Base-by-base conservation (phyloP, 2,888 invertebrate species). In the Leptura quadrifasciata region DNA sequence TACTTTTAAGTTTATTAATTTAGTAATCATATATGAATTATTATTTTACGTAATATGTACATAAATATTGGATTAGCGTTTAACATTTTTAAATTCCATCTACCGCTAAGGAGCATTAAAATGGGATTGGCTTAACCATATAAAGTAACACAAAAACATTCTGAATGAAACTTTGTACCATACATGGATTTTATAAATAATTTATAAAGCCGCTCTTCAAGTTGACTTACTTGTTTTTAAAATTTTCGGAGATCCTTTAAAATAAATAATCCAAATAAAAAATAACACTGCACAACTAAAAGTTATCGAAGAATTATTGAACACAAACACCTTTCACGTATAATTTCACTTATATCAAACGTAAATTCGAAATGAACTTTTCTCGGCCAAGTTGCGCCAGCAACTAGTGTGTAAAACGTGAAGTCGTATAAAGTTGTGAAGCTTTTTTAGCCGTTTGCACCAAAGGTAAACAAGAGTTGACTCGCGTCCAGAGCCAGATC, bases 391-490 rank as follows among this genome's bases (percentile, higher is more conserved):
- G 84, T 84, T 84, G 81, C 84, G 81, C 74, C 80, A 85, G 85
- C 86, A 86, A 86, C 86, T 86, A 82, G 86, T 86, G 84, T 84
- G 83, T 82, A 80, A 82, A 83, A 76, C 79, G 82, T 80, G 78
- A 79, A 78, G 77, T 72, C 76, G 55, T 68, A 70, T 70, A 75
- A 74, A 76, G 76, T 76, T 74, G 60, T 72, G 76, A 47, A 63
- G 69, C 57, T 79, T 74, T 68, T 60, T 60, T 20, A 39, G 77
- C 58, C 77, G 63, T 73, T 82, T 82, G 79, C 80, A 81, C 82
- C 79, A 79, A 61, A 52, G 63, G 71, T 69, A 69, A 69, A 69
- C 69, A 69, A 12, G 21, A 24, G 21, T 57, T 20, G 68, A 0
- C 35, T 70, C 78, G 61, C 68, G 54, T 35, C 58, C 47, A 61